Base-by-base conservation (phyloP, 2,113 vertebrate species). In the Carlito syrichta region DNA sequence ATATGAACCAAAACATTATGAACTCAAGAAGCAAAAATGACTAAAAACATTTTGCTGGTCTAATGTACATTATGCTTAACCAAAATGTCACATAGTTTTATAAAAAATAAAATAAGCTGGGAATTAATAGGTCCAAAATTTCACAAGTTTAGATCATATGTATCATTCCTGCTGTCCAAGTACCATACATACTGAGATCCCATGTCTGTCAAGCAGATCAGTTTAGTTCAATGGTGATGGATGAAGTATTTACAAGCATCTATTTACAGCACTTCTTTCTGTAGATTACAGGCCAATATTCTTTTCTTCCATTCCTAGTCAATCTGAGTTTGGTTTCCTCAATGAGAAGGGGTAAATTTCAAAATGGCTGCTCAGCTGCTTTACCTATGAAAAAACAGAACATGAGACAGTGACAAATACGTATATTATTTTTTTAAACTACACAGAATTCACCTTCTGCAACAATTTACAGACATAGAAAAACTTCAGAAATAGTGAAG, bases 331-430 rank as follows among this genome's bases (percentile, higher is more conserved):
- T 92, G 99, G 99, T 97, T 99, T 99, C 98, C 98, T 99, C 54
- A 99, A 98, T 0, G 99, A 99, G 98, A 99, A 99, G 71, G 99
- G 99, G 3, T 98, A 98, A 97, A 99, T 99, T 91, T 99, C 99
- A 98, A 99, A 99, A 98, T 99, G 99, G 90, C 86, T 77, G 97
- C 99, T 99, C 97, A 99, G 99, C 97, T 99, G 99, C 93, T 99
- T 98, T 30, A 99, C 99, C 99, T 99, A 93, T 2, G 38, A 81
- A 87, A 3, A 8, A 96, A 3, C 3, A 97, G 1, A 79, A 79
- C 56, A 91, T 1, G 14, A 96, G 76, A 60, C 66, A 52, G 16
- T 96, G 48, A 98, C 68, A 89, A 93, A 50, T 30, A 63, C 0
- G 9, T 3, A 56, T 17, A 40, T 40, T 86, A 23, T 85, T 78